Evolutionary conservation across 2,888 invertebrate genomes (phyloP).

Genomic region (Polia nebulosa): DNA sequence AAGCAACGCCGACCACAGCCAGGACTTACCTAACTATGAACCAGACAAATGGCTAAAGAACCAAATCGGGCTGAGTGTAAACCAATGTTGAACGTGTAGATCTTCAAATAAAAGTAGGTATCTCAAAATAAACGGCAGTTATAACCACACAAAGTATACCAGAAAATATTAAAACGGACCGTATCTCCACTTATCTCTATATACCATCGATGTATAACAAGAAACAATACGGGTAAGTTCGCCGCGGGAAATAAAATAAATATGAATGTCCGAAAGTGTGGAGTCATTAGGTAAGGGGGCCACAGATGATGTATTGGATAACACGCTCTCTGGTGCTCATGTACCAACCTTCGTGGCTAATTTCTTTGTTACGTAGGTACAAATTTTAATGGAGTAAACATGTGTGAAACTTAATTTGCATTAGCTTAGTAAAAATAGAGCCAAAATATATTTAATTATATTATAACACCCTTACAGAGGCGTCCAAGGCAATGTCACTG

Average conservation of each 20-base stretch:
- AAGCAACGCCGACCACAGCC: too few species aligned
- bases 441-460: too few species aligned
- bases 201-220: constrained; percentile 37
- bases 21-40: too few species aligned
- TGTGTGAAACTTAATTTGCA: neutral
- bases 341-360: constrained; percentile 8
- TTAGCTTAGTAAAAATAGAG: neutral
- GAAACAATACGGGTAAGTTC: constrained; percentile 38
- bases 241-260: constrained; percentile 49
- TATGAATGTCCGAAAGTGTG: constrained; percentile 53
- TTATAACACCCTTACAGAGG: too few species aligned
- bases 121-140: neutral
- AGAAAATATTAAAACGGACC: neutral
- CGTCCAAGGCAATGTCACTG: too few species aligned
- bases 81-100: too few species aligned
- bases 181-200: constrained; percentile 17
- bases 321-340: constrained; percentile 30
- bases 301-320: constrained; percentile 52
- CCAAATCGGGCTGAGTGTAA: too few species aligned
- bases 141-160: neutral
- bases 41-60: too few species aligned
- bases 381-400: constrained; percentile 14
- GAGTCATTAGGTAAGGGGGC: constrained; percentile 58
- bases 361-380: constrained; percentile 41
- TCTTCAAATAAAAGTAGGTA: neutral